phyloP scores from a whole-genome alignment of 2,113 vertebrate genomes.

The Heterochromis multidens region DNA sequence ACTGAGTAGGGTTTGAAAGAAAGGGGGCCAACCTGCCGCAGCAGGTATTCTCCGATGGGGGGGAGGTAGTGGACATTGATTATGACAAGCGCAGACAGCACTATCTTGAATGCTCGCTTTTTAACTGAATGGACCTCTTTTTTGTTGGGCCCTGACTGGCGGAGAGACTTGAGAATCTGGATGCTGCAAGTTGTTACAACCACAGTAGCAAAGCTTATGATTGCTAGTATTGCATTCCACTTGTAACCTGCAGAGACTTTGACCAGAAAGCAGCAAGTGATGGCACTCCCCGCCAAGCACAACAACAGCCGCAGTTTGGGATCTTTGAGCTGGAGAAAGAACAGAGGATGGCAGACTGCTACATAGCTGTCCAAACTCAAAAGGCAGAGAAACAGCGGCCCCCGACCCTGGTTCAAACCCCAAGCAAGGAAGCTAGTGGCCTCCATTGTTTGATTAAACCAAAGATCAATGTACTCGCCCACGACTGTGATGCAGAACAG shows the following conservation, averaged over 20 bases:
- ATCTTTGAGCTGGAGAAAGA: neutral
- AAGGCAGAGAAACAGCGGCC: neutral
- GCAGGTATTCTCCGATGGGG: neutral
- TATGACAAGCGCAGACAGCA: neutral
- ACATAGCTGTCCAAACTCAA: neutral
- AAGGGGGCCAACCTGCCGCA: neutral
- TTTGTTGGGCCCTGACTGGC: neutral
- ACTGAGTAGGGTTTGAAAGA: neutral
- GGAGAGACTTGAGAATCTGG: neutral
- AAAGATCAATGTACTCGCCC: neutral
- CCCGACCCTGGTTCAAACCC: neutral
- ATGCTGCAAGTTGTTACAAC: conserved; percentile 9
- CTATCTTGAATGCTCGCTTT: neutral
- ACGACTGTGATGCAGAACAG: neutral
- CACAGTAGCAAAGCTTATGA: neutral
- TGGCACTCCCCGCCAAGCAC: neutral
- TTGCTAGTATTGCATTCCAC: neutral
- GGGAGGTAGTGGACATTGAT: neutral
- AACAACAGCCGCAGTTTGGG: neutral
- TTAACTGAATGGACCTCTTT: neutral
- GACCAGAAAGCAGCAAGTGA: neutral
- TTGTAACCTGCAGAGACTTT: neutral
- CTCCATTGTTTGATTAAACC: neutral
- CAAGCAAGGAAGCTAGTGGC: neutral
- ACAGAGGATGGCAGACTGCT: neutral